Evolutionary conservation across 2,113 vertebrate species (phyloP).

Genomic region (Sinocyclocheilus grahami): DNA sequence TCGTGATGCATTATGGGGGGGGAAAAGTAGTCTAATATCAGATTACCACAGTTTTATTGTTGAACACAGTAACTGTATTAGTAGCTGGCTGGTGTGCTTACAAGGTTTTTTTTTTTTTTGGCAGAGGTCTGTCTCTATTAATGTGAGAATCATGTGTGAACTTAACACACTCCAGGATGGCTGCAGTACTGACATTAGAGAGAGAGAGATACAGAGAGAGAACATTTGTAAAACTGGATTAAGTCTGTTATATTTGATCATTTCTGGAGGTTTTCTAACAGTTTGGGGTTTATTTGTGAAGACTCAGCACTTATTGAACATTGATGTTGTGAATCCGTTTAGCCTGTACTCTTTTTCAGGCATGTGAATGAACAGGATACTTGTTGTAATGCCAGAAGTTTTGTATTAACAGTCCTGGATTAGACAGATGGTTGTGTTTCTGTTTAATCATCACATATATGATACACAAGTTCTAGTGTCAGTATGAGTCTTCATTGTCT

Average conservation of each 20-base stretch:
- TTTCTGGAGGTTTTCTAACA: not conserved
- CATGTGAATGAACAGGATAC: not conserved
- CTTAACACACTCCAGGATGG: not conserved
- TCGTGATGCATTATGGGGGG: not conserved
- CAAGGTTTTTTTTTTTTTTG: not conserved
- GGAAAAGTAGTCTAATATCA: not conserved
- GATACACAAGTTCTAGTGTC: not conserved
- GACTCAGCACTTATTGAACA: not conserved
- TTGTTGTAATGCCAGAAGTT: not conserved
- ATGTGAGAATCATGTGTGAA: not conserved
- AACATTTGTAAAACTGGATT: not conserved
- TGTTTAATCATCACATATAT: not conserved
- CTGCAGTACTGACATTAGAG: not conserved
- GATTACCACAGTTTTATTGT: not conserved
- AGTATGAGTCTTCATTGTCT: too few relatives aligned
- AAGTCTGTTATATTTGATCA: not conserved
- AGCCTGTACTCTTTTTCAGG: too few relatives aligned
- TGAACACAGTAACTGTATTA: not conserved
- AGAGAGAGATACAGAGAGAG: not conserved
- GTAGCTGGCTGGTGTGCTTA: not conserved
- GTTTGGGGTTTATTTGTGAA: not conserved
- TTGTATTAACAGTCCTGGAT: not conserved
- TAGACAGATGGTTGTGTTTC: not conserved
- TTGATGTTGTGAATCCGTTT: not conserved
- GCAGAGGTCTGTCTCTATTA: not conserved